Base-by-base conservation (phyloP, 2,888 invertebrate genomes). In the Troilus luridus region DNA sequence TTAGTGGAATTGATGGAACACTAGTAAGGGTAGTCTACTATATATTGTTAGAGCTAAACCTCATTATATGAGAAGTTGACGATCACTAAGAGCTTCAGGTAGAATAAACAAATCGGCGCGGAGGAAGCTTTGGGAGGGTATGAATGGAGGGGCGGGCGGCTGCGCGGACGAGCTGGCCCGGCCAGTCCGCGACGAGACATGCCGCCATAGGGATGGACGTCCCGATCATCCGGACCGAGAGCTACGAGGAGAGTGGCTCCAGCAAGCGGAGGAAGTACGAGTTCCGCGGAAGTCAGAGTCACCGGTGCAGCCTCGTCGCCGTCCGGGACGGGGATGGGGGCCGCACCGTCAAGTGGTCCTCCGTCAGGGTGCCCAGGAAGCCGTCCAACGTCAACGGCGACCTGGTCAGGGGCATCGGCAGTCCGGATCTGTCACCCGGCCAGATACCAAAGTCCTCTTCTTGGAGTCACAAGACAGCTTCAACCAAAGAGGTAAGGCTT, bases 321-420 rank as follows among this genome's bases (percentile, higher is more conserved):
- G 93, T 92, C 88, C 92, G 92, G 21, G 92, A 92, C 21, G 90
- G 91, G 21, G 90, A 88, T 54, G 92, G 92, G 2, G 91, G 90
- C 41, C 91, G 92, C 21, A 92, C 92, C 41, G 92, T 93, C 88
- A 93, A 92, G 90, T 93, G 93, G 93, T 92, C 92, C 60, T 92
- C 92, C 88, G 92, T 93, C 41, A 67, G 92, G 54, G 91, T 91
- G 41, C 91, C 92, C 17, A 85, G 93, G 90, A 92, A 92, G 91
- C 92, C 92, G 24, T 92, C 92, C 72, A 91, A 91, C 54, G 92
- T 92, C 77, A 92, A 92, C 89, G 92, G 92, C 72, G 92, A 88
- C 27, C 90, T 91, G 85, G 89, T 92, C 77, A 92, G 91, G 41
- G 91, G 72, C 56, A 90, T 41, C 58, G 89, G 88, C 88, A 88